Base-by-base conservation (phyloP, 1,140 invertebrate species). In the Panagrolaimus sp. region DNA sequence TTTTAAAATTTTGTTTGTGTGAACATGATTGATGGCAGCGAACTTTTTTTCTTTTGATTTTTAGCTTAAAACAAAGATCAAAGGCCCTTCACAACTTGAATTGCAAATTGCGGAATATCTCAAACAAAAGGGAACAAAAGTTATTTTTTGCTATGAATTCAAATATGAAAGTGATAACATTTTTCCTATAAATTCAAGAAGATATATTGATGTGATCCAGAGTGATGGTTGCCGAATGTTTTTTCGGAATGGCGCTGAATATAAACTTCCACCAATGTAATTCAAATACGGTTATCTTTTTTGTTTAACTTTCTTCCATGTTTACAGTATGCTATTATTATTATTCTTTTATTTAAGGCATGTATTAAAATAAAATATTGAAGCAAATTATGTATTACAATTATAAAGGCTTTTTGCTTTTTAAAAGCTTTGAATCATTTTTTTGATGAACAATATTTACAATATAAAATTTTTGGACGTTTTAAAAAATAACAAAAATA, bases 121-220 rank as follows among this genome's bases (percentile, higher is more conserved):
- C 51, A 57, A 57, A 25, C 11, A 25, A 20, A 57, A 57, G 27
- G 51, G 20, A 13, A 57, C 20, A 9, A 25, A 20, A 4, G 51
- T 57, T 25, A 57, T 57, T 4, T 57, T 57, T 27, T 57, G 20
- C n/a, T 57, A 57, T 16, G 9, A 57, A 11, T 57, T 57, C n/a
- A 57, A 57, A 57, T 57, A 57, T 25, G 51, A 38, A 38, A 38
- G 7, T 38, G 51, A 57, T 5, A 25, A 20, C 5, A 9, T 16
- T 27, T 57, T 57, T 16, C 51, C 51, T 11, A 57, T 20, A 25
- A 57, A 57, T 25, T 20, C 51, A 14, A 57, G 27, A 57, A 20
- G n/a, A 20, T 57, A 57, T 16, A 57, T 57, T 20, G 51, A 57
- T 16, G 51, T 57, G 9, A 27, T 57, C 0, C 51, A 57, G 2